Evolutionary conservation across 2,888 invertebrate species (phyloP), one percentile per base, ranked within the genome.

Genomic region (Amphipoea lucens): DNA sequence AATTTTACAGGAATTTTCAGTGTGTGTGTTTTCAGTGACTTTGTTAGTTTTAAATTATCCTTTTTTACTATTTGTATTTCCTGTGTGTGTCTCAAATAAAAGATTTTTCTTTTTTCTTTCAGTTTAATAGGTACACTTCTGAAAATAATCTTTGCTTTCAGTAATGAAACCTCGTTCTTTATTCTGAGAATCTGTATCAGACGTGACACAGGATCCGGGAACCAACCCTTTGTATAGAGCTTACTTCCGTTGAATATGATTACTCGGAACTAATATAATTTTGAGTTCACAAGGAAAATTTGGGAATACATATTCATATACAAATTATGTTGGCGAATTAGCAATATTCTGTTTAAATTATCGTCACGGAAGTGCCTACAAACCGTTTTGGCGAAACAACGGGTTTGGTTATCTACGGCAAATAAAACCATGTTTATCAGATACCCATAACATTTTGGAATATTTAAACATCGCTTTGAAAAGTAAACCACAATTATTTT

Each of bases 381-480:
- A 2, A 42, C 20, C 1, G 29, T 54, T 60, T 45, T 74, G 12
- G 51, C 11, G 23, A 74, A 74, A 78, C 36, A 60, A 83, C 23
- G 23, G 65, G 36, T 57, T 71, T 78, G 70, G 54, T 20, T 76
- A 62, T 83, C 57, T 62, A 17, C 12, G 14, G 45, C n/a, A 83
- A 76, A 83, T 45, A 79, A 62, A 65, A 23, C 7, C 36, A 20
- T 45, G 20, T 63, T n/a, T n/a, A 36, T 36, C 36, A 36, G 36
- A 36, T 29, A 62, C 7, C 17, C 3, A 14, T 36, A 78, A 20
- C 5, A 45, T n/a, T 54, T 48, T 29, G 0, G 54, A 62, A 63
- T 62, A 74, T 62, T 62, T 74, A n/a, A 11, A 3, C 29, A 40
- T 54, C 17, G 42, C 62, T n/a, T 63, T 36, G 9, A 72, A 68